A percentile compares a stretch with the other conserved stretches of the same genome.
Conservation (phyloP, 2,888 invertebrate species). For the Synanthedon formicaeformis region DNA sequence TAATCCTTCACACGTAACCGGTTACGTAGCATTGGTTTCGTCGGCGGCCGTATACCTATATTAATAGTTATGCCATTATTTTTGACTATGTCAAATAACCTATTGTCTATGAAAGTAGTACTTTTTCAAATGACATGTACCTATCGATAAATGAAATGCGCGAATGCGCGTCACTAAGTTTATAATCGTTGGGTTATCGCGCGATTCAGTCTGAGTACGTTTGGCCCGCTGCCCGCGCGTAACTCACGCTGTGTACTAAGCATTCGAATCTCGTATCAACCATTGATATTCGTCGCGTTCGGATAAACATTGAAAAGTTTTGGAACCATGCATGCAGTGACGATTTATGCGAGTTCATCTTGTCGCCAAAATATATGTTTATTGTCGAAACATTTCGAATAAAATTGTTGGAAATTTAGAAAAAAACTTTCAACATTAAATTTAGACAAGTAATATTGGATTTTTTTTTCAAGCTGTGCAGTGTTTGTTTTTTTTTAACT, state of each 20-base stretch:
- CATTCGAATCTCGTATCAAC: neutral
- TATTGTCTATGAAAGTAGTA: too few relatives aligned
- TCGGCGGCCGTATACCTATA: too few relatives aligned
- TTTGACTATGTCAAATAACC: too few relatives aligned
- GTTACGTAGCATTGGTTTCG: too few relatives aligned
- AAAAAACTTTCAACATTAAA: neutral
- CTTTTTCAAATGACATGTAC: too few relatives aligned
- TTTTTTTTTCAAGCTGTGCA: neutral
- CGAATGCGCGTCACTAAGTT: conserved; percentile 29
- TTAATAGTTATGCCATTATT: too few relatives aligned
- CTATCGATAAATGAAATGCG: conserved; percentile 2
- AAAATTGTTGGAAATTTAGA: neutral
- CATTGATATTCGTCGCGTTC: neutral
- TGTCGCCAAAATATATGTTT: neutral
- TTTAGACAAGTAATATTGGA: too few relatives aligned
- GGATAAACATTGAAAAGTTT: neutral
- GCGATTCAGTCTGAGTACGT: conserved; percentile 22
- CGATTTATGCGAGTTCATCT: neutral
- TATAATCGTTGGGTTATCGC: conserved; percentile 46
- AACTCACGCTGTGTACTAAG: conserved; percentile 15
- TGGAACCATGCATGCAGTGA: neutral
- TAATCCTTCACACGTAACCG: too few relatives aligned
- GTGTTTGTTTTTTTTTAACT: neutral
- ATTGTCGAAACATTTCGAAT: too few relatives aligned
- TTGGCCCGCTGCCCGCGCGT: conserved; percentile 17